Percentiles rank a stretch among this genome's conserved stretches.
Conservation (phyloP, 2,888 invertebrate species). For the Rhabditoides inermis region DNA sequence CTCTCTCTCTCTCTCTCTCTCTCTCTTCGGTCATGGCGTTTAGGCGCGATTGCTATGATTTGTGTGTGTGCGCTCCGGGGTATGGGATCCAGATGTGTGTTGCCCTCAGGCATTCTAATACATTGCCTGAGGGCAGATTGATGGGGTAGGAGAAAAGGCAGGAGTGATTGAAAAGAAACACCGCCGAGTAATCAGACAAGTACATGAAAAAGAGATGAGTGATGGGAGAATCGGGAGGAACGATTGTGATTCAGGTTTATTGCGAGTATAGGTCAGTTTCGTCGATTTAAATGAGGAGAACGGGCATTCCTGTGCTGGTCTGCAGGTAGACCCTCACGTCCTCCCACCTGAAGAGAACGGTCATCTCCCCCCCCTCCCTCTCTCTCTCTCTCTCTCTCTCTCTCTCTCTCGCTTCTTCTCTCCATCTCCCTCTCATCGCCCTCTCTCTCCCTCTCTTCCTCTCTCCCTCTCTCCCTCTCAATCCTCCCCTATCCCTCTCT, state of each 20-base stretch:
- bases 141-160: neutral
- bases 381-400: neutral
- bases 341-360: too few species aligned
- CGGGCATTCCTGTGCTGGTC: too few species aligned
- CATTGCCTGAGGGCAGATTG: neutral
- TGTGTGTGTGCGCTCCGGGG: neutral
- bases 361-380: too few species aligned
- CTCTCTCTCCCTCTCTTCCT: neutral
- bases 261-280: too few species aligned
- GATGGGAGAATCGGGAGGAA: neutral
- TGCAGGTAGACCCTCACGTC: too few species aligned
- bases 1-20: too few species aligned
- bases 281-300: too few species aligned
- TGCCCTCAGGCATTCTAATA: neutral
- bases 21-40: neutral
- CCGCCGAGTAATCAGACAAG: neutral
- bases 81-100: neutral
- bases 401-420: neutral
- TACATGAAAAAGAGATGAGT: neutral
- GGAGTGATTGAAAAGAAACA: neutral
- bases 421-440: neutral
- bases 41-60: neutral
- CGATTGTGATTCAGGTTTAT: too few species aligned
- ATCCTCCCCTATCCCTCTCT: constrained; percentile 3
- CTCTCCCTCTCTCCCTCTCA: neutral